phyloP scores from a whole-genome alignment of 2,797 vertebrate genomes.

The Catamblyrhynchus diadema region DNA sequence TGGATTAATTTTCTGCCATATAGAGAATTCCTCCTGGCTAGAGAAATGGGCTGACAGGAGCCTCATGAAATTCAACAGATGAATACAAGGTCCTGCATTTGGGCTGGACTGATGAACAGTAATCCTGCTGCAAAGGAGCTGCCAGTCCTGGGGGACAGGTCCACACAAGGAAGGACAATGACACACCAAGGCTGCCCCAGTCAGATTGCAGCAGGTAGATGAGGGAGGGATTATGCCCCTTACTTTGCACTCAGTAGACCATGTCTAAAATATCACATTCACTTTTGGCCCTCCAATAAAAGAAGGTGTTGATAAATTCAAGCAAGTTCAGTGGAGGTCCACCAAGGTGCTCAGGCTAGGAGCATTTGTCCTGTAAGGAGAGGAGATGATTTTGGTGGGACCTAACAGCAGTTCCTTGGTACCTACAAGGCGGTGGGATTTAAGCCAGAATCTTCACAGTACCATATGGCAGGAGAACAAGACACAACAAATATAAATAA shows the following conservation, averaged over 20 bases:
- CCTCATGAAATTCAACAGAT: not conserved
- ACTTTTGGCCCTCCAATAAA: not conserved
- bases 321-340: not conserved
- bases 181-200: not conserved
- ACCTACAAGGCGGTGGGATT: not conserved
- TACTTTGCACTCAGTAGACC: not conserved
- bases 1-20: not conserved
- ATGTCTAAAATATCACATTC: not conserved
- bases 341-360: not conserved
- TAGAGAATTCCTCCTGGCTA: not conserved
- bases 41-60: not conserved
- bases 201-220: not conserved
- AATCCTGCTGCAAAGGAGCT: not conserved
- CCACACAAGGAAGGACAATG: accelerated
- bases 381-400: not conserved
- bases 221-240: not conserved
- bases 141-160: not conserved
- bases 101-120: not conserved
- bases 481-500: not conserved
- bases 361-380: not conserved
- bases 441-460: not conserved
- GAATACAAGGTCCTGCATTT: not conserved
- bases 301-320: not conserved
- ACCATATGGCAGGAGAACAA: not conserved
- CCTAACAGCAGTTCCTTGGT: not conserved